Conservation (phyloP, 2,888 invertebrate species). For the Diaperis boleti region DNA sequence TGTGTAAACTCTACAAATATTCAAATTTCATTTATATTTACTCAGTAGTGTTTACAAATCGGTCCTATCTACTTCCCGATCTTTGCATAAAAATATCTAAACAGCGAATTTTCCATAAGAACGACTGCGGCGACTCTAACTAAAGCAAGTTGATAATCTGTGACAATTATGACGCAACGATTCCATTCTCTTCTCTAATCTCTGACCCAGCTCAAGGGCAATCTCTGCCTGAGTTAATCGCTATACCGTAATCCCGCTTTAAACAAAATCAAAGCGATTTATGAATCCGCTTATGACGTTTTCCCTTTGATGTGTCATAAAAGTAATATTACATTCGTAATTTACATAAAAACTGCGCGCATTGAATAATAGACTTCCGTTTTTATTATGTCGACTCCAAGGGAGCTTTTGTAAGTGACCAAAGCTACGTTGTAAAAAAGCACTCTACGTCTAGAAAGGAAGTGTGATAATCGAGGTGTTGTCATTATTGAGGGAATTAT, state of each 20-base stretch:
- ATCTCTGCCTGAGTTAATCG: slow-evolving; percentile 16
- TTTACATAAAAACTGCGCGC: neutral
- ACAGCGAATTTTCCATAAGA: neutral
- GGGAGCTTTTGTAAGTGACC: neutral
- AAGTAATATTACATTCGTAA: slow-evolving; percentile 1
- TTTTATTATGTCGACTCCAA: slow-evolving; percentile 7
- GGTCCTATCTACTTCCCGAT: no score
- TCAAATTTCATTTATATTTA: no score
- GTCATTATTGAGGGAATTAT: slow-evolving; percentile 7
- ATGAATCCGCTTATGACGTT: neutral
- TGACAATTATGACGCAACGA: slow-evolving; percentile 18
- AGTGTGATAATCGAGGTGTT: neutral
- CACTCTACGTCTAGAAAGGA: neutral
- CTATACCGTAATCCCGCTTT: slow-evolving; percentile 1
- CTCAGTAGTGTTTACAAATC: no score
- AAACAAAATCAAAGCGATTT: slow-evolving; percentile 1
- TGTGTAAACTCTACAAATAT: no score
- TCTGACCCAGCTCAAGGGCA: slow-evolving; percentile 6
- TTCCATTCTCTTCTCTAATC: slow-evolving; percentile 18
- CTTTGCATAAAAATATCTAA: neutral
- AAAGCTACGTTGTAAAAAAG: neutral
- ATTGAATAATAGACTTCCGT: neutral
- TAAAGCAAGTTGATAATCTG: slow-evolving; percentile 28
- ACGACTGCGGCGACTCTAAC: slow-evolving; percentile 6
- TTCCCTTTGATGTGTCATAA: slow-evolving; percentile 14